Conservation (phyloP, 64 coral and sea anemone genomes). For the Cladopsammia gracilis region DNA sequence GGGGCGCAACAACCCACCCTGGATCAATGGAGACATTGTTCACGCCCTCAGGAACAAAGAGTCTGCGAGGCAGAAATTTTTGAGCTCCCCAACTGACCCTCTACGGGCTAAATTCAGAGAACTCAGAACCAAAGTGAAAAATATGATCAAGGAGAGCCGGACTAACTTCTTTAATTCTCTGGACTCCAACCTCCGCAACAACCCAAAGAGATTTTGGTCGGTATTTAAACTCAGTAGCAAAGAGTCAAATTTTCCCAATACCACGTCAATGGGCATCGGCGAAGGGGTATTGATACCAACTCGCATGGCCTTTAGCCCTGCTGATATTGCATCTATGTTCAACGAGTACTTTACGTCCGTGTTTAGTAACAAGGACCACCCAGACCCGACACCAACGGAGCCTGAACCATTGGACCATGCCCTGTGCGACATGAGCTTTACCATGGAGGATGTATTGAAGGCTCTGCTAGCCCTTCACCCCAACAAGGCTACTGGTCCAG, state of each 20-base stretch:
- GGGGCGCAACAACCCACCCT: constrained; percentile 36
- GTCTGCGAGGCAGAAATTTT: constrained; percentile 20
- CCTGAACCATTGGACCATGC: background rate
- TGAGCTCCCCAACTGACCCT: constrained; percentile 43
- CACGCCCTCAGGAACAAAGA: constrained; percentile 66
- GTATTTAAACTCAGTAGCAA: constrained; percentile 72
- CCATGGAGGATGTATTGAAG: constrained; percentile 31
- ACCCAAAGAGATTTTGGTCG: constrained; percentile 73
- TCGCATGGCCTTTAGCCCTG: constrained; percentile 14
- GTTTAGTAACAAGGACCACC: constrained; percentile 17
- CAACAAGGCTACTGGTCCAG: constrained; percentile 73
- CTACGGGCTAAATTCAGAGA: constrained; percentile 44
- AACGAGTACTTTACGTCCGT: constrained; percentile 72
- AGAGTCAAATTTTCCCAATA: constrained; percentile 50
- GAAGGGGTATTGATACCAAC: background rate
- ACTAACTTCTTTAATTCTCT: constrained; percentile 57
- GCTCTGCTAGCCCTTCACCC: constrained; percentile 55
- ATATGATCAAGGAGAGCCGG: constrained; percentile 54
- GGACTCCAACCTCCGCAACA: constrained; percentile 21
- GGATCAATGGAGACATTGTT: constrained; percentile 71
- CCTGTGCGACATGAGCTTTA: background rate
- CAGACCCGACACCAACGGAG: constrained; percentile 1
- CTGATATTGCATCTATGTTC: constrained; percentile 46
- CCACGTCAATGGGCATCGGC: background rate
- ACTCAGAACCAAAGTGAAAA: constrained; percentile 53